Evolutionary conservation across 2,888 invertebrate species (phyloP).

Genomic region (Chymomyza caudatula): DNA sequence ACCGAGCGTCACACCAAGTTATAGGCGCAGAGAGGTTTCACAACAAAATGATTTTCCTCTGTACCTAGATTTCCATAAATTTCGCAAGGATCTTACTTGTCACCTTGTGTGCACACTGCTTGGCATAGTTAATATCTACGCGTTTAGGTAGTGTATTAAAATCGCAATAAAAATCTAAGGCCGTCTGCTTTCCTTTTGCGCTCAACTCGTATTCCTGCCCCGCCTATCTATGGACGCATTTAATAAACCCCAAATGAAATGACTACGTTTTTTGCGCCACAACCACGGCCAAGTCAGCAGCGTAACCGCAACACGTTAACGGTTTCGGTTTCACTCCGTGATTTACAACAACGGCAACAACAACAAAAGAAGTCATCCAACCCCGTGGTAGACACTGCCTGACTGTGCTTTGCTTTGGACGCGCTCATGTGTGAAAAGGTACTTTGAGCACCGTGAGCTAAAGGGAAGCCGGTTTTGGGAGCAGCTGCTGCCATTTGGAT

Average conservation of each 20-base stretch:
- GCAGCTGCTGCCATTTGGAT: slow-evolving; percentile 30
- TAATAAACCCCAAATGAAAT: slow-evolving; percentile 73
- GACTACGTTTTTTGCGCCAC: slow-evolving; percentile 46
- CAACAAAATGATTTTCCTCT: too few species aligned
- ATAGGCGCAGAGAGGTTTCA: too few species aligned
- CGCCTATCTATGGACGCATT: slow-evolving; percentile 48
- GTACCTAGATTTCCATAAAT: too few species aligned
- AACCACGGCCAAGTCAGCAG: slow-evolving; percentile 50
- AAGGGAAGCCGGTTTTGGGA: too few species aligned
- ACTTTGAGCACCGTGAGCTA: too few species aligned
- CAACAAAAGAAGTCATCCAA: slow-evolving; percentile 25
- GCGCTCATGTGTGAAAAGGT: slow-evolving; percentile 72
- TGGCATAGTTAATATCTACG: too few species aligned
- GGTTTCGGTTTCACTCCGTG: slow-evolving; percentile 71
- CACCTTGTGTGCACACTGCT: too few species aligned
- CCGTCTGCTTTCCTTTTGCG: slow-evolving; percentile 40
- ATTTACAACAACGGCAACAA: slow-evolving; percentile 56
- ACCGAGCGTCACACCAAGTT: too few species aligned
- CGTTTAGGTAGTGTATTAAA: neutral
- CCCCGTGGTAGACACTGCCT: slow-evolving; percentile 9
- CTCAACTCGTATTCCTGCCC: slow-evolving; percentile 1
- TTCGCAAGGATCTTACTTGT: too few species aligned
- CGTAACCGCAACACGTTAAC: slow-evolving; percentile 73
- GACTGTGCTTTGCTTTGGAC: slow-evolving; percentile 10
- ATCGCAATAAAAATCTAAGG: slow-evolving; percentile 63